Conservation (phyloP, 2,797 vertebrate species). For the Cygnus olor region DNA sequence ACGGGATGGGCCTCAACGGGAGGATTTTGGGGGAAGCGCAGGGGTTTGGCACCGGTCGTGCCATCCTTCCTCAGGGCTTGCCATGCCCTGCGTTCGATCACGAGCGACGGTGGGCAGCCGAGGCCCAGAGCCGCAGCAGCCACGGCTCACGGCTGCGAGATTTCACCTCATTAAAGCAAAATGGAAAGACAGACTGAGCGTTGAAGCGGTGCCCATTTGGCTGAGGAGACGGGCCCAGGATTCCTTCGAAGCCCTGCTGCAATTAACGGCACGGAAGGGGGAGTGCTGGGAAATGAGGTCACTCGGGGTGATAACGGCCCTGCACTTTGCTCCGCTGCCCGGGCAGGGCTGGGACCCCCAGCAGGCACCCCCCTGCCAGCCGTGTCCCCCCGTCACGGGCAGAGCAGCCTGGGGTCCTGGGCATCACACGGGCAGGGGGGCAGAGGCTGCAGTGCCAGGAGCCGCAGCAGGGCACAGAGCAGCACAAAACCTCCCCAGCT, state of each 20-base stretch:
- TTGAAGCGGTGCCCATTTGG: conserved; percentile 40
- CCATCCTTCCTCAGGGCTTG: neutral
- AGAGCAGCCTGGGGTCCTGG: too few relatives aligned
- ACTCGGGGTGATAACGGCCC: conserved; percentile 36
- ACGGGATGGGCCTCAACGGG: neutral
- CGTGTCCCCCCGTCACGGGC: too few relatives aligned
- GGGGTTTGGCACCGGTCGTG: fast-evolving
- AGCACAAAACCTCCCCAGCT: fast-evolving
- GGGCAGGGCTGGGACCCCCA: neutral
- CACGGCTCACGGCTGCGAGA: neutral
- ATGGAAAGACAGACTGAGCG: neutral
- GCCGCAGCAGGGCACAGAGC: neutral
- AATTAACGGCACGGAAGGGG: conserved; percentile 25
- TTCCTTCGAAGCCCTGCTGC: neutral
- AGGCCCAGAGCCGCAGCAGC: neutral
- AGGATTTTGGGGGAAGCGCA: fast-evolving
- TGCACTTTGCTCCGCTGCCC: neutral
- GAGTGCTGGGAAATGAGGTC: conserved; percentile 59
- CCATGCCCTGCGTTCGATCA: neutral
- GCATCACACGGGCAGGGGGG: too few relatives aligned
- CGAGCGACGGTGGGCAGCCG: neutral
- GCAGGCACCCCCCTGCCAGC: neutral
- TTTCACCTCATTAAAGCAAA: conserved; percentile 46
- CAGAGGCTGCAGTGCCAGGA: neutral
- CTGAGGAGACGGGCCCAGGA: neutral